Evolutionary conservation across 2,797 vertebrate genomes (phyloP).

Genomic region (Coluber constrictor): DNA sequence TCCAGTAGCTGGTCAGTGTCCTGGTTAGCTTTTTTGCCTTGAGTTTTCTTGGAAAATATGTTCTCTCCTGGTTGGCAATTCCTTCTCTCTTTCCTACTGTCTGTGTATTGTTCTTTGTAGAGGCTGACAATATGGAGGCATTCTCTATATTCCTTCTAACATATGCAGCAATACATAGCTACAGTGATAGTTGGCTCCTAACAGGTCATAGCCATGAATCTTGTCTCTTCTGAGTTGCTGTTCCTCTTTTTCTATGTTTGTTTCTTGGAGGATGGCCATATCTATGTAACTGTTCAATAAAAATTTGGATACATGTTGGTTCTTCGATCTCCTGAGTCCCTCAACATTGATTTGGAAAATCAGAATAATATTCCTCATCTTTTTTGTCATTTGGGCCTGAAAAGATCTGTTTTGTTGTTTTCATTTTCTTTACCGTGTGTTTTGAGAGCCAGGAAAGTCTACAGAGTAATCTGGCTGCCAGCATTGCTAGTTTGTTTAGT

Average conservation of each 20-base stretch:
- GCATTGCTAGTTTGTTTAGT: not conserved
- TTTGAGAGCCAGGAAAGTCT: not conserved
- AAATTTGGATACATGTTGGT: not conserved
- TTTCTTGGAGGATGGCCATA: not conserved
- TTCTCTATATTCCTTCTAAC: not conserved
- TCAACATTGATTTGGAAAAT: not conserved
- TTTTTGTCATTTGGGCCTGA: not conserved
- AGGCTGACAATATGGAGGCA: not conserved
- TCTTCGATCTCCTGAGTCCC: not conserved
- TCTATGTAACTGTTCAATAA: not conserved
- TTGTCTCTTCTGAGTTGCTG: not conserved
- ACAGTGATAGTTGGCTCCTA: not conserved
- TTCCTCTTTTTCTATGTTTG: not conserved
- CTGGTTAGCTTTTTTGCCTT: not conserved
- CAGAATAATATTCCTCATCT: not conserved
- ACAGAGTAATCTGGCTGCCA: no score
- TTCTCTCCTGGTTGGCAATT: not conserved
- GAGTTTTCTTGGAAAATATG: not conserved
- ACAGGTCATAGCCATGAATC: not conserved
- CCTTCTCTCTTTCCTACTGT: not conserved
- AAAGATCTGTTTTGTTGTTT: not conserved
- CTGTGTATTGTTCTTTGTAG: not conserved
- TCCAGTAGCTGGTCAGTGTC: not conserved
- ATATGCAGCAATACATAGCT: not conserved
- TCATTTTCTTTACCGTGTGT: not conserved